These are phyloP conservation scores for Setipinna tenuifilis DNA, from an alignment of 2,797 vertebrate species.

Conservation along the genomic window DNA sequence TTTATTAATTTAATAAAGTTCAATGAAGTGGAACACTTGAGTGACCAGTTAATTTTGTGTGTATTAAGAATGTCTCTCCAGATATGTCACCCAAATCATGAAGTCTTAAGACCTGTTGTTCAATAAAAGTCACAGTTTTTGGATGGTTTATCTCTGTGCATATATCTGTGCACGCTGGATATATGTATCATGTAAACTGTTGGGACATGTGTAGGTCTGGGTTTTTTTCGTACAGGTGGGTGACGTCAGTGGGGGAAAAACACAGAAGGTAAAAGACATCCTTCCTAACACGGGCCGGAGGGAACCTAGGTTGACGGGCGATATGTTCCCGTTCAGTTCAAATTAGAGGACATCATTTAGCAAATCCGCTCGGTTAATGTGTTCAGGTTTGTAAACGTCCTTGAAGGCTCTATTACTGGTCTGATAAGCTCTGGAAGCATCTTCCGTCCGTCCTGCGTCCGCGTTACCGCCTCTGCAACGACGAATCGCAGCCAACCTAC, in stretches of 20 bases:
- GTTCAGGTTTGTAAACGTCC: background rate
- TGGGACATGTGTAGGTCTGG: background rate
- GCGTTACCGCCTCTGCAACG: background rate
- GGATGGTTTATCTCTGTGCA: background rate
- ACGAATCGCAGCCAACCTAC: conserved; percentile 15
- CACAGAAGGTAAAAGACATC: conserved; percentile 36
- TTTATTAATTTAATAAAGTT: background rate
- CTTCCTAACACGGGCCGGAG: conserved; percentile 31
- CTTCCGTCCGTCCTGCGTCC: conserved; percentile 15
- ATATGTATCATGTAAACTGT: background rate
- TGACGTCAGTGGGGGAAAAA: conserved; percentile 48
- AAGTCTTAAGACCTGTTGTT: too few species aligned
- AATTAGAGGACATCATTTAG: background rate
- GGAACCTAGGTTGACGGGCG: conserved; percentile 50
- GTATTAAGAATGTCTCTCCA: too few species aligned
- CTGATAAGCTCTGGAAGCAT: conserved; percentile 19
- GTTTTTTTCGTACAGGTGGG: conserved; percentile 47
- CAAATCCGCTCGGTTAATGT: background rate
- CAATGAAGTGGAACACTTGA: background rate
- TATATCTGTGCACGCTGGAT: background rate
- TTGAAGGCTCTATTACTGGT: background rate
- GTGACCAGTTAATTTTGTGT: background rate
- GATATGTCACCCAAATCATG: too few species aligned
- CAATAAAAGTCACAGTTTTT: too few species aligned
- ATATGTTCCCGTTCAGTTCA: conserved; percentile 18